Percentiles rank a stretch among this genome's conserved stretches.
Conservation (phyloP, 2,113 vertebrate species). For the Willisornis vidua region DNA sequence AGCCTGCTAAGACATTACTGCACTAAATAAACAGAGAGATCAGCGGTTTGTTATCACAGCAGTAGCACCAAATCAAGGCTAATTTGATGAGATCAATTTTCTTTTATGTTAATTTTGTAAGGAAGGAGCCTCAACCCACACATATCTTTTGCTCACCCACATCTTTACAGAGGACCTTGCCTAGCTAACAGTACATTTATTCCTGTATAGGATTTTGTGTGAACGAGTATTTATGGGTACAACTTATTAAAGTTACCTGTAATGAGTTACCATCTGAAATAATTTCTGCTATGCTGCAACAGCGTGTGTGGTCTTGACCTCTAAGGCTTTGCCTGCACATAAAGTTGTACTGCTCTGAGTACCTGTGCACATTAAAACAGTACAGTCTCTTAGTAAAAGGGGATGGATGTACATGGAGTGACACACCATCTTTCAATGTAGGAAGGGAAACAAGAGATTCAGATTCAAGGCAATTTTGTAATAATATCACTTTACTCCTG, state of each 20-base stretch:
- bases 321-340: neutral
- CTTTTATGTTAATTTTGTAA: neutral
- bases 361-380: accelerated
- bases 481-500: neutral
- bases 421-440: neutral
- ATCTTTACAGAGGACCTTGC: neutral
- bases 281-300: neutral
- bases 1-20: neutral
- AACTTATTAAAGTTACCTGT: neutral
- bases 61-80: neutral
- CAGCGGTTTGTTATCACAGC: neutral
- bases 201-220: neutral
- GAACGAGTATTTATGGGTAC: neutral
- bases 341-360: neutral
- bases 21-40: neutral
- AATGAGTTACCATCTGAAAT: neutral
- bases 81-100: neutral
- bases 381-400: neutral
- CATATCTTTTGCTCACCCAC: neutral
- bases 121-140: neutral
- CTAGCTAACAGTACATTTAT: neutral
- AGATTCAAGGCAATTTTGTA: neutral
- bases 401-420: neutral
- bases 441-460: neutral
- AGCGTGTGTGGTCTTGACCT: neutral